Percentiles rank a stretch among this genome's conserved stretches.
phyloP scores from a whole-genome alignment of 2,797 vertebrate genomes.

The Bufotes viridis region DNA sequence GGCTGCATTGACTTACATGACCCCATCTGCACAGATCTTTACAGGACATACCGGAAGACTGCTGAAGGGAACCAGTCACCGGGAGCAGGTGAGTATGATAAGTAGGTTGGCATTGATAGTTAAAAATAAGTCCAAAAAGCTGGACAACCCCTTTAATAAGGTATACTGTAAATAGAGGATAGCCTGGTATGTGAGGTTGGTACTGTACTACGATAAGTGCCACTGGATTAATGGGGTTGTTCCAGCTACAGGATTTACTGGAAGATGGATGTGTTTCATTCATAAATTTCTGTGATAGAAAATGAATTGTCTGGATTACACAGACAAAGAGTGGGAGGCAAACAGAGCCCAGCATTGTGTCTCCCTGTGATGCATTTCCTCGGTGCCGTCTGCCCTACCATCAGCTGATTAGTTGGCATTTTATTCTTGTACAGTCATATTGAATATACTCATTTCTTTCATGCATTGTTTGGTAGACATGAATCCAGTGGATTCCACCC shows the following conservation, averaged over 20 bases:
- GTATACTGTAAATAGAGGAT: no score
- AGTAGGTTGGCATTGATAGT: no score
- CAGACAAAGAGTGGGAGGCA: slow-evolving; percentile 75
- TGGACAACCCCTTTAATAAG: no score
- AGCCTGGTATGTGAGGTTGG: not conserved
- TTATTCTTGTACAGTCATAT: slow-evolving; percentile 64
- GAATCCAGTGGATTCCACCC: slow-evolving; percentile 6
- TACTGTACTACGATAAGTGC: not conserved
- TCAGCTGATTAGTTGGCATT: slow-evolving; percentile 86
- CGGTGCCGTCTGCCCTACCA: slow-evolving; percentile 82
- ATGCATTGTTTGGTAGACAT: not conserved
- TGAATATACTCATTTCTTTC: slow-evolving; percentile 28
- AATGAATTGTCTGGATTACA: slow-evolving; percentile 76
- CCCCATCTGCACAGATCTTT: no score
- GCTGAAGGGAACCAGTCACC: no score
- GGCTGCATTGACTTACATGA: no score
- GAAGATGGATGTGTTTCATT: slow-evolving; percentile 75
- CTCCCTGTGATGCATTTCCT: slow-evolving; percentile 70
- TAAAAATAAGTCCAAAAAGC: no score
- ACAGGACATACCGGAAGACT: no score
- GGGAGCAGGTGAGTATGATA: no score
- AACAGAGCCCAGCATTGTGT: slow-evolving; percentile 77
- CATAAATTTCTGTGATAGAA: slow-evolving; percentile 77
- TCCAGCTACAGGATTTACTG: slow-evolving; percentile 69
- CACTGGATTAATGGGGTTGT: not conserved